Evolutionary conservation across 2,888 invertebrate genomes (phyloP).

Genomic region (Chrysolina americana): DNA sequence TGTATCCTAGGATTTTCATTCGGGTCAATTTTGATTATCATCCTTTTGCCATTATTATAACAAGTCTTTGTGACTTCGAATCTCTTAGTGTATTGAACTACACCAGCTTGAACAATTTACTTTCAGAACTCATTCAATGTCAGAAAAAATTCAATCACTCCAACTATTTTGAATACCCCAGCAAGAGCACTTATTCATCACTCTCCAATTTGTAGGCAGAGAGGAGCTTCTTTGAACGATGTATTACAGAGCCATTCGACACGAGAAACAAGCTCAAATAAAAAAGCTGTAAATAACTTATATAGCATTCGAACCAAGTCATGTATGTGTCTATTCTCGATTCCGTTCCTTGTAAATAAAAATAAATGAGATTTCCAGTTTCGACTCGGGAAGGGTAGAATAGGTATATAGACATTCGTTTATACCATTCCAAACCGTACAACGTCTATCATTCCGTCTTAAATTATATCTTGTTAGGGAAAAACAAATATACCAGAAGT

Average conservation of each 20-base stretch:
- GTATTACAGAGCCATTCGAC: constrained; percentile 23
- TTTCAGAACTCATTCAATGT: not conserved
- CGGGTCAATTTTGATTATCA: no score
- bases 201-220: constrained; percentile 26
- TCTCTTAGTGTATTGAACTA: no score
- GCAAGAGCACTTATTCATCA: not conserved
- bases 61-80: no score
- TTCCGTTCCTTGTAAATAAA: not conserved
- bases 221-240: not conserved
- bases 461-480: not conserved
- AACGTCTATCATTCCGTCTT: not conserved
- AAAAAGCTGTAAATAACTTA: constrained; percentile 12
- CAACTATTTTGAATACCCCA: not conserved
- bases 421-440: not conserved
- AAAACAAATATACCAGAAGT: not conserved
- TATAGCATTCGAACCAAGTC: constrained; percentile 20
- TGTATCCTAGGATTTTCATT: no score
- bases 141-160: not conserved
- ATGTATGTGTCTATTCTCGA: constrained; percentile 18
- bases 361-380: constrained; percentile 10
- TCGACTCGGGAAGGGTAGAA: not conserved
- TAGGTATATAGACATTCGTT: constrained; percentile 8
- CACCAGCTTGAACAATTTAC: no score
- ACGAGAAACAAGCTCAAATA: constrained; percentile 16
- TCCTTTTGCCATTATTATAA: no score